Evolutionary conservation across 2,888 invertebrate species (phyloP).

Genomic region (Andrena flavipes): DNA sequence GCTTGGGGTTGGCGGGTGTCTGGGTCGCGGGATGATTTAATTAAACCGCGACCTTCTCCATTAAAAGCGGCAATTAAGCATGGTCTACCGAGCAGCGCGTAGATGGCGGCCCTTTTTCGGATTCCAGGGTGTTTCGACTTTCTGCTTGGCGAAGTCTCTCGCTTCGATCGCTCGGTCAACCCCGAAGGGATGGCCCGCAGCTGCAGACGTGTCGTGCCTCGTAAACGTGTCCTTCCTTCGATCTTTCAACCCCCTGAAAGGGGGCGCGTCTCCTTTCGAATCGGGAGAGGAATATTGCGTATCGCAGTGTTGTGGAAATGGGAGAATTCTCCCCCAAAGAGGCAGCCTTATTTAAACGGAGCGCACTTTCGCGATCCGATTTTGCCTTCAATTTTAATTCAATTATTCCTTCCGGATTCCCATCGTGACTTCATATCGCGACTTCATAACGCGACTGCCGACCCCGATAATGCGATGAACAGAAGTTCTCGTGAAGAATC

Average conservation of each 20-base stretch:
- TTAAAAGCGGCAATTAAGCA: constrained; percentile 53
- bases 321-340: background rate
- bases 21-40: constrained; percentile 11
- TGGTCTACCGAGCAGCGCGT: constrained; percentile 42
- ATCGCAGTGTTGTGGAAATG: background rate
- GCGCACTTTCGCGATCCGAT: too few species aligned
- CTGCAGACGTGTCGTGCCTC: constrained; percentile 25
- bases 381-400: background rate
- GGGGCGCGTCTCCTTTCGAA: background rate
- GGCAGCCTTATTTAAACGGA: background rate
- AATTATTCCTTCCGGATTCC: background rate
- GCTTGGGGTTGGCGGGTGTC: background rate
- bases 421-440: background rate
- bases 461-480: constrained; percentile 6
- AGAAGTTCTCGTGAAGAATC: constrained; percentile 10
- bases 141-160: constrained; percentile 31
- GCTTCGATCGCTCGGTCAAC: constrained; percentile 22
- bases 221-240: constrained; percentile 6
- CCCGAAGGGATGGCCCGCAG: constrained; percentile 13
- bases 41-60: constrained; percentile 36
- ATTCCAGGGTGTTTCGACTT: constrained; percentile 18
- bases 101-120: constrained; percentile 22
- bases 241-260: constrained; percentile 2
- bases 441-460: background rate
- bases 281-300: constrained; percentile 7